Conservation (phyloP, 1,140 invertebrate species). For the Drosophila tsacasi region DNA sequence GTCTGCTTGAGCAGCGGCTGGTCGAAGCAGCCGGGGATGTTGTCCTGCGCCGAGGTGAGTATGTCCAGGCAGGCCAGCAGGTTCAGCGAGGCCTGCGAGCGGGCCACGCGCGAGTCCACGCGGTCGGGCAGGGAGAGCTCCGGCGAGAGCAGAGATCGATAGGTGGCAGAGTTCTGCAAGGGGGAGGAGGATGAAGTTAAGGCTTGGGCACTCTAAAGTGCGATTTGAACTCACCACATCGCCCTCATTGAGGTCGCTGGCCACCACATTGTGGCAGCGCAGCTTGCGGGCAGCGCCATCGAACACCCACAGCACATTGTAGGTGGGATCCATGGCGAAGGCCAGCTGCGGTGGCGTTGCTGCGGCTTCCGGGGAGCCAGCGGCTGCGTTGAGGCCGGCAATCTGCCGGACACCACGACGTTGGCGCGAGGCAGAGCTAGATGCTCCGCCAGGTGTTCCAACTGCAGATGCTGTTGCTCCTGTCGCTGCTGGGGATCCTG, state of each 20-base stretch:
- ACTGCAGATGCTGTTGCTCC: slow-evolving; percentile 5
- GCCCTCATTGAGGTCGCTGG: slow-evolving; percentile 86
- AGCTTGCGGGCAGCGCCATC: slow-evolving; percentile 90
- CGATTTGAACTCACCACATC: slow-evolving; percentile 59
- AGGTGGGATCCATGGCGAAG: slow-evolving; percentile 92
- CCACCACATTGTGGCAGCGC: slow-evolving; percentile 93
- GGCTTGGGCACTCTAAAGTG: no score
- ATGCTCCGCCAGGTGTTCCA: slow-evolving; percentile 26
- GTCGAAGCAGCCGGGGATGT: slow-evolving; percentile 86
- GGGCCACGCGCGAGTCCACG: slow-evolving; percentile 89
- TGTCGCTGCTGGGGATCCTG: not conserved
- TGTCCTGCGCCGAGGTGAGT: slow-evolving; percentile 92
- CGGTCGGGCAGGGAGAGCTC: slow-evolving; percentile 92
- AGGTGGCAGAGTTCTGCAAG: slow-evolving; percentile 70
- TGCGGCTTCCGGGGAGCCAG: slow-evolving; percentile 43
- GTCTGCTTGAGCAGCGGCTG: slow-evolving; percentile 75
- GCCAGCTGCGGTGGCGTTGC: slow-evolving; percentile 70
- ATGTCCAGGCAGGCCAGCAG: slow-evolving; percentile 96
- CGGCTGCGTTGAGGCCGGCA: not conserved
- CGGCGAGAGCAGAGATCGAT: slow-evolving; percentile 76
- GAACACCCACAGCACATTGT: slow-evolving; percentile 94
- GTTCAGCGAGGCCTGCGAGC: slow-evolving; percentile 95
- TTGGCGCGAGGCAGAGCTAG: slow-evolving; percentile 3
- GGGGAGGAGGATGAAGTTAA: not conserved
- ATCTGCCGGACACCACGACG: slow-evolving; percentile 27